Evolutionary conservation across 2,113 vertebrate species (phyloP), one percentile per base, ranked within the genome.

Genomic region (Grammomys surdaster): DNA sequence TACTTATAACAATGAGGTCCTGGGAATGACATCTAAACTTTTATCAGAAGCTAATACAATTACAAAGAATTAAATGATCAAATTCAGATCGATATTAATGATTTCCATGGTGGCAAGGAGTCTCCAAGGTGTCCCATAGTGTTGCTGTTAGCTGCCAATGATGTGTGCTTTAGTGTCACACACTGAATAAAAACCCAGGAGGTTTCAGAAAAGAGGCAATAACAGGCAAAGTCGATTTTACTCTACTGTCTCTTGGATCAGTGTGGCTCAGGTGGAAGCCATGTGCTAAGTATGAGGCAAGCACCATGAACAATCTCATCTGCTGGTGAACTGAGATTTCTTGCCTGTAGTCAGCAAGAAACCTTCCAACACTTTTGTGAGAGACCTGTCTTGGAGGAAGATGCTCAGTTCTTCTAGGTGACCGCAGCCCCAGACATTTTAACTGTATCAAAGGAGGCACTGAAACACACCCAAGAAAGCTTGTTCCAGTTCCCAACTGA

Each of bases 1-100:
- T 90, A 24, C 54, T 65, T 76, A 13, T 85, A 88, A 93, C 43
- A 63, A 58, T 51, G 54, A 92, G 88, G 95, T 90, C 72, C 9
- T 67, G 20, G 70, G 92, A 88, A 88, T 72, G 63, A 58, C 13
- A 69, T 36, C 56, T 76, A 95, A 60, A 13, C 17, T 78, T 56
- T 24, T 6, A 11, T 31, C 67, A 91, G 28, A 31, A 54, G 51
- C 31, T 77, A 80, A 56, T 60, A 69, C 1, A 40, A 46, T 17
- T 87, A 33, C 4, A 80, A 58, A 86, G 86, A 51, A 20, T 24
- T 72, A 28, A 16, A 16, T 43, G 31, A 73, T 28, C 70, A 78
- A 43, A 81, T 91, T 54, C n/a, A 70, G 16, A 48, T 5, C 78
- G 80, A 11, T n/a, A 46, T 46, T 77, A 88, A 22, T 73, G n/a